Evolutionary conservation across 2,888 invertebrate species (phyloP).

Genomic region (Parasteatoda lunata): DNA sequence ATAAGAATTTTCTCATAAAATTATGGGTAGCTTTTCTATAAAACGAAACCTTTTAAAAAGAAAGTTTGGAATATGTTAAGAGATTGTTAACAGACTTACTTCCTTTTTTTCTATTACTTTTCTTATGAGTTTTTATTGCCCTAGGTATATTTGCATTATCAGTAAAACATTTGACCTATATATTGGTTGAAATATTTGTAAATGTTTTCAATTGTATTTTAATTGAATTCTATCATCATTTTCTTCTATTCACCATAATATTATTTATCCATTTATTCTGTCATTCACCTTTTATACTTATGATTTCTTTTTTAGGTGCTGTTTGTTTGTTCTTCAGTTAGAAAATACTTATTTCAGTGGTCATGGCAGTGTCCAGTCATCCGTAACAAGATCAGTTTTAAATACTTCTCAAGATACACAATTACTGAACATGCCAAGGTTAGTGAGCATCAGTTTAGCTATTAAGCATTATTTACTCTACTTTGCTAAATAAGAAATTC

Average conservation of each 20-base stretch:
- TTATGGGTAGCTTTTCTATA: too few relatives aligned
- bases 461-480: neutral
- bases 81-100: too few relatives aligned
- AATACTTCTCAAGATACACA: constrained; percentile 19
- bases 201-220: too few relatives aligned
- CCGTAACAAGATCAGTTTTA: constrained; percentile 33
- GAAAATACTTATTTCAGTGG: constrained; percentile 90
- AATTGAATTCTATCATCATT: too few relatives aligned
- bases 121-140: neutral
- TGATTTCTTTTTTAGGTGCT: constrained; percentile 77
- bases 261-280: too few relatives aligned
- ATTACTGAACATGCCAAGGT: neutral
- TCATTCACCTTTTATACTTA: too few relatives aligned
- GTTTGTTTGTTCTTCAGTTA: constrained; percentile 91
- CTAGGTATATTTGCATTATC: neutral
- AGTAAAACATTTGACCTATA: neutral
- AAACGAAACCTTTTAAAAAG: too few relatives aligned
- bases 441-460: neutral
- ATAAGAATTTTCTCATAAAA: too few relatives aligned
- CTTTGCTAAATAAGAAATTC: too few relatives aligned
- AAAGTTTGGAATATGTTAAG: too few relatives aligned
- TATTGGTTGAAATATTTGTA: neutral
- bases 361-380: constrained; percentile 43
- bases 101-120: neutral
- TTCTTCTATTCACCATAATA: too few relatives aligned